Percentiles rank a stretch among this genome's conserved stretches.
These are phyloP conservation scores for Poecile montanus DNA, from an alignment of 2,797 vertebrate genomes.

Conservation along the genomic window DNA sequence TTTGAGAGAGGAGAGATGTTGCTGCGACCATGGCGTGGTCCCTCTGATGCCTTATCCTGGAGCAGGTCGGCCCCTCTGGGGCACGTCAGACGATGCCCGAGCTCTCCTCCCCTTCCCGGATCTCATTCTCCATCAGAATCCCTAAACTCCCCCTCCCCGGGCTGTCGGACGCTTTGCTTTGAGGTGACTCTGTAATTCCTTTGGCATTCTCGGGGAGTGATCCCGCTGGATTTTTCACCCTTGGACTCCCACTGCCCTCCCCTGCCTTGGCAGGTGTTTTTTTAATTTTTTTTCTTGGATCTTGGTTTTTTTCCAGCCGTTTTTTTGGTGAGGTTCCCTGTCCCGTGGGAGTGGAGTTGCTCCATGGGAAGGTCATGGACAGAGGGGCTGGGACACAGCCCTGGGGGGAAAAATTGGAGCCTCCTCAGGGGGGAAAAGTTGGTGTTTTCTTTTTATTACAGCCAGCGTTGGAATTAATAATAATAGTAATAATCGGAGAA, in stretches of 20 bases:
- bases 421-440: not conserved
- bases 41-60: conserved; percentile 75
- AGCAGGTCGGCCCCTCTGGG: not conserved
- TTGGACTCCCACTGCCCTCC: not conserved
- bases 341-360: not conserved
- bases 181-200: conserved; percentile 62
- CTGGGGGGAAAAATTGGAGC: not conserved
- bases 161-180: conserved; percentile 63
- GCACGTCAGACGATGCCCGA: not conserved
- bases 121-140: not conserved
- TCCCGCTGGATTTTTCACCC: not conserved
- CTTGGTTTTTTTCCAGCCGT: not conserved
- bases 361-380: not conserved
- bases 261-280: not conserved
- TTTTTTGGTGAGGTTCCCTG: not conserved
- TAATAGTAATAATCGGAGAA: not conserved
- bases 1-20: conserved; percentile 72
- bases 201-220: conserved; percentile 3
- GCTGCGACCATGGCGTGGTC: conserved; percentile 79
- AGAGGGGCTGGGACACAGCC: not conserved
- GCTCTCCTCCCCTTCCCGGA: not conserved
- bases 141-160: not conserved
- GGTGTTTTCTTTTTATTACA: not conserved
- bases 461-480: not conserved
- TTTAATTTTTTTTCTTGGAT: not conserved